Evolutionary conservation across 2,888 invertebrate genomes (phyloP).

Genomic region (Seira sanloemensis): DNA sequence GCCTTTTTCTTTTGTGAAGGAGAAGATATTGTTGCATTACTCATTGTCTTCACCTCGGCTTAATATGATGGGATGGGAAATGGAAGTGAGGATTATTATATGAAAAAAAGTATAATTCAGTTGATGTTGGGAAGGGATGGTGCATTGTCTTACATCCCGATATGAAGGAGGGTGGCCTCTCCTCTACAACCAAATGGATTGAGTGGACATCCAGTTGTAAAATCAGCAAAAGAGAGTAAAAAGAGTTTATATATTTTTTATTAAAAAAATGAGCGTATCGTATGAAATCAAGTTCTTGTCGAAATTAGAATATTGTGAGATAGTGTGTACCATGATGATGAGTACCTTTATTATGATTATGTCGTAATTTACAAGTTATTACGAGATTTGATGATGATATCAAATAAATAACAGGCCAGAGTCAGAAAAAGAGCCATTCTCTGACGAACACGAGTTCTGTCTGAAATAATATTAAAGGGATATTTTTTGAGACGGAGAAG

Average conservation of each 20-base stretch:
- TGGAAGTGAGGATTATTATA: neutral
- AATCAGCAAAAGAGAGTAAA: neutral
- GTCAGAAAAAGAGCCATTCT: neutral
- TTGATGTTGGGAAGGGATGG: no score
- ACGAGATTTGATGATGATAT: conserved; percentile 48
- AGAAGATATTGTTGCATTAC: neutral
- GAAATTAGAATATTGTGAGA: neutral
- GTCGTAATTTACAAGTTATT: conserved; percentile 60
- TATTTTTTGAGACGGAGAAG: neutral
- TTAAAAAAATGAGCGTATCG: conserved; percentile 33
- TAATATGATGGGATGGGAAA: neutral
- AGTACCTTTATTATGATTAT: no score
- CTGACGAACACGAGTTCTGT: no score
- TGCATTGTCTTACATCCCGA: no score
- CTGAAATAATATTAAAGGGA: neutral
- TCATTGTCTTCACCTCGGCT: neutral
- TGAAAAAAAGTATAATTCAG: no score
- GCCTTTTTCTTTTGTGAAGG: no score
- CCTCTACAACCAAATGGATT: neutral
- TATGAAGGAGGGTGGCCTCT: neutral
- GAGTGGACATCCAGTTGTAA: conserved; percentile 38
- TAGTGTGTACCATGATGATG: no score
- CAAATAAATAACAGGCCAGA: conserved; percentile 40
- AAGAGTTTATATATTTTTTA: neutral
- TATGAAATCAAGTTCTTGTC: conserved; percentile 42